A percentile compares a stretch with the other conserved stretches of the same genome.
These are phyloP conservation scores for Pandemis cinnamomeana DNA, from an alignment of 2,888 invertebrate genomes.

Conservation along the genomic window DNA sequence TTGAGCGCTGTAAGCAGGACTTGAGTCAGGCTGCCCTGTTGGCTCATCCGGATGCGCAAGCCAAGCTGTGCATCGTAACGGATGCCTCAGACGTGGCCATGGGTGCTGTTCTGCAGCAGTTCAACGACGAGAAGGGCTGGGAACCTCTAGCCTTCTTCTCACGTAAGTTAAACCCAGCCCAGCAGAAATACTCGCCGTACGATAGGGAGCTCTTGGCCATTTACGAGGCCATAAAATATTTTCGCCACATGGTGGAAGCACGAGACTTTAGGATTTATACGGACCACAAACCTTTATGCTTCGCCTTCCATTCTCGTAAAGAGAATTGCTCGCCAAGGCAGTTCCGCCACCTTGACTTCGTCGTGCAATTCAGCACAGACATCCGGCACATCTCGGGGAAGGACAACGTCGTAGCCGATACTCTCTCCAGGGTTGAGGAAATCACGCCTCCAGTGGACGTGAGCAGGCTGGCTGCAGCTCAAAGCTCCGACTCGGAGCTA, in stretches of 20 bases:
- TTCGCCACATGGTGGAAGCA: slow-evolving; percentile 60
- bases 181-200: slow-evolving; percentile 59
- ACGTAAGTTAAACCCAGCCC: slow-evolving; percentile 51
- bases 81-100: too few relatives aligned
- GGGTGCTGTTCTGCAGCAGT: slow-evolving; percentile 59
- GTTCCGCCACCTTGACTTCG: slow-evolving; percentile 44
- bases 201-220: slow-evolving; percentile 63
- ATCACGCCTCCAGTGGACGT: slow-evolving; percentile 17
- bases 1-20: slow-evolving; percentile 45
- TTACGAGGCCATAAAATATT: slow-evolving; percentile 57
- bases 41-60: slow-evolving; percentile 47
- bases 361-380: slow-evolving; percentile 42
- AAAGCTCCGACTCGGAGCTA: slow-evolving; percentile 19
- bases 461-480: slow-evolving; percentile 19
- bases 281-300: slow-evolving; percentile 48
- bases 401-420: slow-evolving; percentile 40
- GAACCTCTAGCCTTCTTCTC: slow-evolving; percentile 62
- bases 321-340: slow-evolving; percentile 42
- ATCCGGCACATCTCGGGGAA: slow-evolving; percentile 31
- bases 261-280: slow-evolving; percentile 48
- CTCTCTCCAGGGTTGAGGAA: slow-evolving; percentile 51
- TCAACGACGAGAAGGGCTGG: slow-evolving; percentile 43
- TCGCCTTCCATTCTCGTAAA: slow-evolving; percentile 51
- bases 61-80: too few relatives aligned
- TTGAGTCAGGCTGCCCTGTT: slow-evolving; percentile 47